These are phyloP conservation scores for Drosophila niveifrons DNA, from an alignment of 2,888 invertebrate species.

Conservation along the genomic window DNA sequence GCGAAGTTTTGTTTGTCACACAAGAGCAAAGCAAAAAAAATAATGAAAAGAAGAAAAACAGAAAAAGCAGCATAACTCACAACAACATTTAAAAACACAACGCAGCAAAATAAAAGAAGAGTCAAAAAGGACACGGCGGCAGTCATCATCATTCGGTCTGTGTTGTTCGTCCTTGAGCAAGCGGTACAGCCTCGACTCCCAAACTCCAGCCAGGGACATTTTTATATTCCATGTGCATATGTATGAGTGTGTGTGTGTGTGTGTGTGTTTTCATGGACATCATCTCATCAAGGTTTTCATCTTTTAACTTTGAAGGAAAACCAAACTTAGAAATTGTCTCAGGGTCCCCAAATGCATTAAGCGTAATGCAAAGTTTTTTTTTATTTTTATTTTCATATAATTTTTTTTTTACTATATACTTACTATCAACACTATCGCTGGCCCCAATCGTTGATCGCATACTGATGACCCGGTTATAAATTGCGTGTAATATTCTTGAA, in stretches of 20 bases:
- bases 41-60: background rate
- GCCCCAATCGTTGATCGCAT: slow-evolving; percentile 40
- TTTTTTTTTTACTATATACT: slow-evolving; percentile 3
- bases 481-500: slow-evolving; percentile 12
- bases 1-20: slow-evolving; percentile 44
- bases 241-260: slow-evolving; percentile 1
- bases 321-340: background rate
- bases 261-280: slow-evolving; percentile 49
- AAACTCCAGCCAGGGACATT: slow-evolving; percentile 39
- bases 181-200: slow-evolving; percentile 41
- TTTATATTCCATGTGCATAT: background rate
- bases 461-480: slow-evolving; percentile 57
- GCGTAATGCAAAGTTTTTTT: slow-evolving; percentile 26
- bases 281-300: slow-evolving; percentile 48
- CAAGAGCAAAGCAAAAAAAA: slow-evolving; percentile 2
- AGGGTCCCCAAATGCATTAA: slow-evolving; percentile 34
- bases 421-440: slow-evolving; percentile 50
- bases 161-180: slow-evolving; percentile 43
- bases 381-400: background rate
- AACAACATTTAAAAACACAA: slow-evolving; percentile 17
- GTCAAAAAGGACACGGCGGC: slow-evolving; percentile 2
- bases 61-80: slow-evolving; percentile 19
- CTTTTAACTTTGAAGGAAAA: slow-evolving; percentile 16
- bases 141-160: slow-evolving; percentile 9
- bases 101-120: background rate